A percentile compares a stretch with the other conserved stretches of the same genome.
Conservation (phyloP, 1,140 invertebrate species). For the Plutomurus gul region DNA sequence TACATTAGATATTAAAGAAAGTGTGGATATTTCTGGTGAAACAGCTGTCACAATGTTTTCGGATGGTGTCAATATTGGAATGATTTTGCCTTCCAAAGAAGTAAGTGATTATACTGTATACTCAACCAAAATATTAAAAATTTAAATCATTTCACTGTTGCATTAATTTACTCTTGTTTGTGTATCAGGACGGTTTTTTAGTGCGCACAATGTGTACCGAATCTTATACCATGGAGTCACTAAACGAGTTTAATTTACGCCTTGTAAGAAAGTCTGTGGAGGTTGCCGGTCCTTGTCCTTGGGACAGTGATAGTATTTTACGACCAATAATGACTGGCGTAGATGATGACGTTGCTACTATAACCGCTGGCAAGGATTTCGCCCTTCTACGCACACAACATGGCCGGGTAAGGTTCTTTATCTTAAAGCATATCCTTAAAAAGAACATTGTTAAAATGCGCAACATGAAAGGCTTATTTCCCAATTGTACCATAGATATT, state of each 20-base stretch:
- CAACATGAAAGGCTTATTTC: not conserved
- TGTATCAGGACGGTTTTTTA: conserved; percentile 75
- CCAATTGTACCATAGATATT: conserved; percentile 63
- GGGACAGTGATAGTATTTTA: conserved; percentile 68
- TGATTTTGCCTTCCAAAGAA: conserved; percentile 78
- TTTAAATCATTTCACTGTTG: no score
- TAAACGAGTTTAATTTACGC: conserved; percentile 75
- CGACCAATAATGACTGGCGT: conserved; percentile 61
- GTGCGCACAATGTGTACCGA: conserved; percentile 72
- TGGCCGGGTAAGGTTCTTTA: conserved; percentile 68
- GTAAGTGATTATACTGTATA: conserved; percentile 62
- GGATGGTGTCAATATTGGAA: conserved; percentile 80
- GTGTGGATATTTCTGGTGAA: conserved; percentile 67
- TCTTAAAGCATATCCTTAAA: not conserved
- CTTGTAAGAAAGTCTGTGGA: conserved; percentile 78
- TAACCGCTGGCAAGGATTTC: conserved; percentile 83
- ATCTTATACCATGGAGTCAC: conserved; percentile 59
- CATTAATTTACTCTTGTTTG: no score
- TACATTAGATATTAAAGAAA: conserved; percentile 59
- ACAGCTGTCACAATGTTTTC: conserved; percentile 77
- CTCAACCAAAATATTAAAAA: no score
- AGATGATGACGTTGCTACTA: conserved; percentile 71
- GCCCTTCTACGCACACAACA: conserved; percentile 73
- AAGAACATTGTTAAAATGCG: not conserved
- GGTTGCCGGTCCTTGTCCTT: conserved; percentile 71